Conservation (phyloP, 2,797 vertebrate species). For the Hafferia zeledoni region DNA sequence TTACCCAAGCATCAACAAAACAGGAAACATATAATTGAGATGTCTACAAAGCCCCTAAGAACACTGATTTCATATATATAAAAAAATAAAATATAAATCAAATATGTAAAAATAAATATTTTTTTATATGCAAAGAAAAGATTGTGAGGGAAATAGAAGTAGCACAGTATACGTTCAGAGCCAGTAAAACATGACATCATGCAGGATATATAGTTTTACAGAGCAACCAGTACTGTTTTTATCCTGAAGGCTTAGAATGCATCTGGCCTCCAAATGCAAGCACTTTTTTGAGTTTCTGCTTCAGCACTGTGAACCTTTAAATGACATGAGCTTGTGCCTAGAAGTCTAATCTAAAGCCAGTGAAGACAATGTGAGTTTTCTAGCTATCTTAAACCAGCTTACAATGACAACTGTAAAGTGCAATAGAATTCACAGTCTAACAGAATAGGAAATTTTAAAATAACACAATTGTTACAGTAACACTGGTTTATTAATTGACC, state of each 20-base stretch:
- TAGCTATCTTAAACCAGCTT: neutral
- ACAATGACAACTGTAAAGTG: neutral
- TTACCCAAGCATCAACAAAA: neutral
- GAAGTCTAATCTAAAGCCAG: neutral
- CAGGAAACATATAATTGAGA: neutral
- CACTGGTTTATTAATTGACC: neutral
- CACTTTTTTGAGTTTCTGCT: neutral
- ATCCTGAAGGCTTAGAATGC: neutral
- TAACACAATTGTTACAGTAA: neutral
- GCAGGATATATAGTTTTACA: neutral
- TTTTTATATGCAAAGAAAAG: neutral
- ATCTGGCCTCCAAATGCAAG: neutral
- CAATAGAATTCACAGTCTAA: neutral
- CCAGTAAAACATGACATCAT: neutral
- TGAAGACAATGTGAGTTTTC: neutral
- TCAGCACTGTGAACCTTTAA: neutral
- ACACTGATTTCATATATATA: neutral
- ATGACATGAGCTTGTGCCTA: neutral
- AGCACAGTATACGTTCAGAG: neutral
- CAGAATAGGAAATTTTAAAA: neutral
- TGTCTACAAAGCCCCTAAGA: neutral
- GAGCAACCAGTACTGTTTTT: neutral
- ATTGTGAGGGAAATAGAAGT: neutral
- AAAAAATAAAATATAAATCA: neutral
- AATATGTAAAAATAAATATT: neutral